These are phyloP conservation scores for Corythaeola cristata DNA, from an alignment of 2,113 vertebrate genomes.

Conservation along the genomic window DNA sequence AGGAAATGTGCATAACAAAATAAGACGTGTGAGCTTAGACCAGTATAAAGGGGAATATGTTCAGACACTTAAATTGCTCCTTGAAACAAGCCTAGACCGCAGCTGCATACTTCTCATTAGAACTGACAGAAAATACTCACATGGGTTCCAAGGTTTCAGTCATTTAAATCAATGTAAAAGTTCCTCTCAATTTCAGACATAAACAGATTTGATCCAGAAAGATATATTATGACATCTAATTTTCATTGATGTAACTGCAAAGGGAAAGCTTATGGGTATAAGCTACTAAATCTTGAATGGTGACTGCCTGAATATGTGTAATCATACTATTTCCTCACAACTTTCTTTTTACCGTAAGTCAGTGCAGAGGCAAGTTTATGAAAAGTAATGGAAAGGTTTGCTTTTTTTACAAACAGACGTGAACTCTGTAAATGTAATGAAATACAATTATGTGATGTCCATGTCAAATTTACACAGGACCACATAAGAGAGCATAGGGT, in stretches of 20 bases:
- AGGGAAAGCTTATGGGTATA: background rate
- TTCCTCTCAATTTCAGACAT: background rate
- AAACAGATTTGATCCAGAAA: background rate
- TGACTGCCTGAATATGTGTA: background rate
- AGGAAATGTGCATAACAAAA: background rate
- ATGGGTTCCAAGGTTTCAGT: background rate
- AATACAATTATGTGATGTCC: background rate
- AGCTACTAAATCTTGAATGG: background rate
- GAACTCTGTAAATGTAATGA: background rate
- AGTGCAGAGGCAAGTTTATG: background rate
- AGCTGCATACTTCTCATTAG: background rate
- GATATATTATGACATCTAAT: background rate
- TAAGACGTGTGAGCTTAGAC: background rate
- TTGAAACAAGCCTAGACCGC: constrained; percentile 6
- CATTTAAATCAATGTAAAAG: constrained; percentile 1
- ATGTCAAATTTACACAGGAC: background rate
- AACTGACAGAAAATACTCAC: background rate
- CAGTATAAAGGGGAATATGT: background rate
- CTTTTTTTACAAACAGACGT: background rate
- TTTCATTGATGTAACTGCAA: background rate
- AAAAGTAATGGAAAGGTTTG: background rate
- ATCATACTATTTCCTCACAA: background rate
- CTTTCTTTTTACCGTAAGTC: background rate
- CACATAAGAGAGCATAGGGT: background rate
- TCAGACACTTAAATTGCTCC: constrained; percentile 57